Evolutionary conservation across 2,797 vertebrate genomes (phyloP).

Genomic region (Gymnoscopelus microlampas): DNA sequence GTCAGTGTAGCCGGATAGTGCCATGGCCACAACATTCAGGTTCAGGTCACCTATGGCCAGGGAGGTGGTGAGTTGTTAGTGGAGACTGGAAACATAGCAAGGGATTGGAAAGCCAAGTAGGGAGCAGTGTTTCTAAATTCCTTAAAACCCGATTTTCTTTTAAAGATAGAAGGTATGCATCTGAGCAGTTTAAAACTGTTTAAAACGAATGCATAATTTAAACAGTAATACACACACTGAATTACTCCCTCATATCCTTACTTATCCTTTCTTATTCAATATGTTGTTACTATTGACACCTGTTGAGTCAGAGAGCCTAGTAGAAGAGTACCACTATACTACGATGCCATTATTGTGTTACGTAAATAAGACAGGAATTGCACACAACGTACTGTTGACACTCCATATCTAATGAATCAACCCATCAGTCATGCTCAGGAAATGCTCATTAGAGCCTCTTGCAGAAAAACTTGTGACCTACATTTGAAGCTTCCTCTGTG

Average conservation of each 20-base stretch:
- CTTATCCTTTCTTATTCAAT: too few relatives aligned
- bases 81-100: too few relatives aligned
- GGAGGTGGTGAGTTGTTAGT: neutral
- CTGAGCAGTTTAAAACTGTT: neutral
- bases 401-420: conserved; percentile 60
- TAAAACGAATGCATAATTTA: neutral
- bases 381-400: conserved; percentile 50
- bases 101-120: too few relatives aligned
- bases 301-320: neutral
- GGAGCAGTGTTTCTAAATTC: too few relatives aligned
- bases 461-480: conserved; percentile 65
- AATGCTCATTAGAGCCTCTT: conserved; percentile 53
- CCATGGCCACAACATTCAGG: conserved; percentile 98
- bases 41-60: conserved; percentile 90
- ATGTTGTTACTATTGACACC: too few relatives aligned
- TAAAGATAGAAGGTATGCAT: neutral
- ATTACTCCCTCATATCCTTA: too few relatives aligned
- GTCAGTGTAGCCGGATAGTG: conserved; percentile 95
- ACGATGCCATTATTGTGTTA: conserved; percentile 14
- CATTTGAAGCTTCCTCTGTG: conserved; percentile 51
- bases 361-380: conserved; percentile 17
- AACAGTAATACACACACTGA: too few relatives aligned
- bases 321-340: conserved; percentile 2
- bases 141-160: too few relatives aligned
- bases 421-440: conserved; percentile 57